Conservation (phyloP, 2,797 vertebrate genomes). For the Eulemur coronatus region DNA sequence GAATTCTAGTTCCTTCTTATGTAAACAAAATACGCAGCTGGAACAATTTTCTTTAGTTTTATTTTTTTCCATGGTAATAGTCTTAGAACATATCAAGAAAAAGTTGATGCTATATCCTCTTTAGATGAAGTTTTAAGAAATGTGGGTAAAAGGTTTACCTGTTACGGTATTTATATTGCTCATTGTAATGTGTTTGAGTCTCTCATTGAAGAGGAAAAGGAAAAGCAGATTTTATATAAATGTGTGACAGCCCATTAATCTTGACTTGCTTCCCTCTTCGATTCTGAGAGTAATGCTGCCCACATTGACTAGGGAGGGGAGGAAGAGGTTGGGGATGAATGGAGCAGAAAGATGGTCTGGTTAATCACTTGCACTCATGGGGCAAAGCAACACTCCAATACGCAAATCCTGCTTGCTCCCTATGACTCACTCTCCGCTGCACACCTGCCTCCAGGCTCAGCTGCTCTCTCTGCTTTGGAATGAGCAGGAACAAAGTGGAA, state of each 20-base stretch:
- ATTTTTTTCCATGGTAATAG: not conserved
- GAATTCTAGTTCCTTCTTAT: not conserved
- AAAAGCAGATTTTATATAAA: conserved; percentile 30
- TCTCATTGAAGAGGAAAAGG: conserved; percentile 4
- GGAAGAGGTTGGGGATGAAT: not conserved
- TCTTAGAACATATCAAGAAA: not conserved
- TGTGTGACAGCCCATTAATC: conserved; percentile 39
- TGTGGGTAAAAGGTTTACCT: not conserved
- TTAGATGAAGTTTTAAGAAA: conserved; percentile 10
- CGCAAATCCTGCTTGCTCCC: not conserved
- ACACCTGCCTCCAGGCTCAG: not conserved
- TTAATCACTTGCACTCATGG: not conserved
- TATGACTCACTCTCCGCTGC: not conserved
- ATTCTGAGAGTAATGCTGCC: not conserved
- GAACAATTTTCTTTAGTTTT: not conserved
- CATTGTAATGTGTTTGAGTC: not conserved
- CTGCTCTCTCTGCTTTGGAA: not conserved
- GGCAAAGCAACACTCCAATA: not conserved
- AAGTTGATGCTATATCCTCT: not conserved
- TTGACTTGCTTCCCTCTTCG: not conserved
- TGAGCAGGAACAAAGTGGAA: not conserved
- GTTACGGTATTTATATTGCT: not conserved
- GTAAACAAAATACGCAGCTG: not conserved
- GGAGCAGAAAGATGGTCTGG: not conserved
- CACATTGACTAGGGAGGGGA: not conserved